Conservation (phyloP, 2,113 vertebrate species). For the Rhabdornis inornatus region DNA sequence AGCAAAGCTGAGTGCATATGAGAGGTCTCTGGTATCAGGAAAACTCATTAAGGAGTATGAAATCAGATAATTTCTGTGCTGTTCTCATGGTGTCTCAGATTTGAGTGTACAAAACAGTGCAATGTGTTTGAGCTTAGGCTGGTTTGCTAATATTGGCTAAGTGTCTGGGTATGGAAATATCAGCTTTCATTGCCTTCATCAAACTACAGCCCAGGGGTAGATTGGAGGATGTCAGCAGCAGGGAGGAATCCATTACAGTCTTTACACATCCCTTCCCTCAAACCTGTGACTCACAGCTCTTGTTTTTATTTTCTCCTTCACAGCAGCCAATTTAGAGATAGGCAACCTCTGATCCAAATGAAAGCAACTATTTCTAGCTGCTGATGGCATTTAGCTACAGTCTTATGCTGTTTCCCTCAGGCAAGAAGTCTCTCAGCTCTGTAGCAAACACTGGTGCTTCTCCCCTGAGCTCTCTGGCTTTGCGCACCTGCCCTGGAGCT, state of each 20-base stretch:
- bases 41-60: background rate
- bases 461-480: background rate
- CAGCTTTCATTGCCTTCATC: background rate
- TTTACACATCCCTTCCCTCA: background rate
- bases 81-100: background rate
- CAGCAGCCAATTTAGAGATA: conserved; percentile 11
- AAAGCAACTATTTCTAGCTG: conserved; percentile 9
- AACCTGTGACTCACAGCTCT: conserved; percentile 36
- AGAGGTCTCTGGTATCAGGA: background rate
- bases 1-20: background rate
- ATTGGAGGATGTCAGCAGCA: background rate
- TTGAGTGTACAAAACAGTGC: background rate
- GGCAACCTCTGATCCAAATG: conserved; percentile 39
- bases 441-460: background rate
- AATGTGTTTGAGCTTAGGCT: background rate
- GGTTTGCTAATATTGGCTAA: background rate
- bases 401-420: background rate
- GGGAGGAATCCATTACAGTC: background rate
- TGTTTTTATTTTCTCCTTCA: conserved; percentile 33
- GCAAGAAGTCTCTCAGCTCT: background rate
- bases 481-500: background rate
- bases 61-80: background rate
- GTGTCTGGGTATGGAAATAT: background rate
- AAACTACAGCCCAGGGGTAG: background rate
- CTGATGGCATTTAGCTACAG: background rate